phyloP scores from a whole-genome alignment of 2,113 vertebrate genomes.

The Caloenas nicobarica region DNA sequence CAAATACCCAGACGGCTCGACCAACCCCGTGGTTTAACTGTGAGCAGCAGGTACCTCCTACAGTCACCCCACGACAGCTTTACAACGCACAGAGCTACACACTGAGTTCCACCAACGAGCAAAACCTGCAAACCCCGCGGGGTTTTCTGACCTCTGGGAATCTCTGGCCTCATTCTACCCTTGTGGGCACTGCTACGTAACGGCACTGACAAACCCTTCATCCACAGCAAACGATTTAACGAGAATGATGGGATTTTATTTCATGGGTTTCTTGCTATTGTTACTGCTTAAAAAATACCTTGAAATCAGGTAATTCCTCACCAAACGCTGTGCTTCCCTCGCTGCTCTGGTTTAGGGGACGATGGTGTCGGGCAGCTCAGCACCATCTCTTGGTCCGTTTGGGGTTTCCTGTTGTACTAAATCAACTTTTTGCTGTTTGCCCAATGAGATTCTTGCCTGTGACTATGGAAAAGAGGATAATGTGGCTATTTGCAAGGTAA shows the following conservation, averaged over 20 bases:
- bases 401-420: neutral
- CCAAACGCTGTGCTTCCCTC: neutral
- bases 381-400: neutral
- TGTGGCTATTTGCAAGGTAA: neutral
- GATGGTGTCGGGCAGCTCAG: neutral
- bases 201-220: neutral
- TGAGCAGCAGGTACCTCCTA: neutral
- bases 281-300: neutral
- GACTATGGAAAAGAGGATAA: neutral
- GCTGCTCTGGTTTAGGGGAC: neutral
- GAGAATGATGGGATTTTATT: neutral
- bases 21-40: too few relatives aligned
- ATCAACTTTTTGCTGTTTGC: neutral
- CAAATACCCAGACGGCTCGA: neutral
- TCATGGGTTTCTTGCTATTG: neutral
- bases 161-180: neutral
- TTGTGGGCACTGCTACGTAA: neutral
- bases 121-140: neutral
- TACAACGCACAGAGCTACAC: neutral
- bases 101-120: neutral
- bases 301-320: neutral
- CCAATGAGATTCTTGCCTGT: accelerated
- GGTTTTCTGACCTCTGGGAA: neutral
- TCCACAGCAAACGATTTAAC: accelerated
- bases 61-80: neutral